Evolutionary conservation across 2,797 vertebrate genomes (phyloP), one percentile per base, ranked within the genome.

Genomic region (Sebastes hubbsi): DNA sequence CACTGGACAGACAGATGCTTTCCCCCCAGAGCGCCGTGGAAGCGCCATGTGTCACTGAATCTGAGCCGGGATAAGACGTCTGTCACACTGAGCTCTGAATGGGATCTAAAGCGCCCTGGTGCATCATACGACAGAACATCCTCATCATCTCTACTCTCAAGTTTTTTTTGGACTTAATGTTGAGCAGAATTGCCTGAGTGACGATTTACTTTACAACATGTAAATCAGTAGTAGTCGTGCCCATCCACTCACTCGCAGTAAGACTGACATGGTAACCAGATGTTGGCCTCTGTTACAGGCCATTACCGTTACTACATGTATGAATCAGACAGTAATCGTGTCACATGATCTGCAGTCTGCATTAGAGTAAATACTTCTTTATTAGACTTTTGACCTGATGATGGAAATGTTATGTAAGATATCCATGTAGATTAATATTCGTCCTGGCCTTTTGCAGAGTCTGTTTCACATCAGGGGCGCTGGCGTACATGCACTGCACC

Each of bases 1-100:
- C 63, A 6, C 71, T 69, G 85, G 86, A 84, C 69, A 32, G 85
- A 25, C 88, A 91, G 88, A 90, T 92, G 89, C 75, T 84, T 72
- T 75, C 52, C 75, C 74, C 67, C 59, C 65, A 1, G 49, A 72
- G 80, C 2, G 24, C 10, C 24, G 70, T 60, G 30, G 82, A 88
- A 61, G 71, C 59, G 4, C 72, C 79, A 75, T 73, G 87, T 90
- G 90, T 87, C 81, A 38, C 77, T 72, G 77, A 87, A 75, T 86
- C 76, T 79, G 85, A 91, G 85, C 82, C 30, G 59, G 87, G 83
- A 88, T 82, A 75, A 92, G 87, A 85, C 71, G 67, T 75, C 79
- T 65, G 77, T 89, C 85, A 75, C 80, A 54, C 72, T 75, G 65
- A 88, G 84, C 79, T 66, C 73, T 79, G 75, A 77, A 55, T 62